Percentiles rank a stretch among this genome's conserved stretches.
Evolutionary conservation across 2,113 vertebrate species (phyloP).

Genomic region (Mormyrus iriodes): DNA sequence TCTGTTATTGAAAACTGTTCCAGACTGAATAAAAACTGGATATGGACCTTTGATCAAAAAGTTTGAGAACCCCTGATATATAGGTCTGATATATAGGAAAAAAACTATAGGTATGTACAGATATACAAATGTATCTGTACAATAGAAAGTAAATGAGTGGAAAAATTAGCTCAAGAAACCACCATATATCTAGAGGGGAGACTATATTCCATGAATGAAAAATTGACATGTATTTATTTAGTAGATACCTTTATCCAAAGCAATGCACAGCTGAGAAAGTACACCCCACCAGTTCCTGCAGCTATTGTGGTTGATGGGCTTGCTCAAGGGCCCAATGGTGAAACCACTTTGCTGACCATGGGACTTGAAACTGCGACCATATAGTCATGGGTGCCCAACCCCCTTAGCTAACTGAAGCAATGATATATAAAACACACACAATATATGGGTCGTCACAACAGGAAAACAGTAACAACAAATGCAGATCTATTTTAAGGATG

Average conservation of each 20-base stretch:
- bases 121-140: not conserved
- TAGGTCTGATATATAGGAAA: not conserved
- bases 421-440: not conserved
- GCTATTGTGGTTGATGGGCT: not conserved
- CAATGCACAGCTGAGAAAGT: not conserved
- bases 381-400: not conserved
- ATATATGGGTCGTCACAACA: not conserved
- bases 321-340: not conserved
- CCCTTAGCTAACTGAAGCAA: not conserved
- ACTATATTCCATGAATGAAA: not conserved
- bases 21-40: not conserved
- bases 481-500: not conserved
- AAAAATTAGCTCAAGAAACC: not conserved
- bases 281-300: not conserved
- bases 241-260: not conserved
- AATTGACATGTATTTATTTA: not conserved
- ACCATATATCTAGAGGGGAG: not conserved
- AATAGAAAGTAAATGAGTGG: not conserved
- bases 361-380: not conserved
- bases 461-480: not conserved
- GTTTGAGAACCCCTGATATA: not conserved
- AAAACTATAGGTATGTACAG: not conserved
- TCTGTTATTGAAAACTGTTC: not conserved
- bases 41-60: not conserved
- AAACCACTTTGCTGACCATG: not conserved